Base-by-base conservation (phyloP, 1,140 invertebrate species). In the Drosophila grimshawi region DNA sequence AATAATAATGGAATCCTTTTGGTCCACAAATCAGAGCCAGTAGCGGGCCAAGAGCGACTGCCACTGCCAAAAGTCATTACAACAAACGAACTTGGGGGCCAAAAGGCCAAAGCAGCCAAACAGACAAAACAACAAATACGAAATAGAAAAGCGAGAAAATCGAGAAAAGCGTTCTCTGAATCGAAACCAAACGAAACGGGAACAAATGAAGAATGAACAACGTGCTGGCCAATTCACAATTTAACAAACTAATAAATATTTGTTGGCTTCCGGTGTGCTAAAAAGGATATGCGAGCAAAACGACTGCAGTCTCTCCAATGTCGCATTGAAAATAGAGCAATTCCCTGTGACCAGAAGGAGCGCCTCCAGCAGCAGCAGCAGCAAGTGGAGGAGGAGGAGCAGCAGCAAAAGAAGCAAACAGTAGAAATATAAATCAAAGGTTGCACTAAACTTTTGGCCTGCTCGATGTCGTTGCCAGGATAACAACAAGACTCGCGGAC, bases 221-320 rank as follows among this genome's bases (percentile, higher is more conserved):
- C 59, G 60, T 68, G 53, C 49, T 35, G 57, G 81, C 75, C 80
- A 90, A 90, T 91, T 91, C 88, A 91, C 88, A 88, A 91, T 91
- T 91, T 91, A 91, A 91, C 88, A 91, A 90, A 91, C 88, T 91
- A 91, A 91, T 91, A 91, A 91, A 91, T 91, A 91, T 91, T 88
- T 79, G 78, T 88, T 80, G 85, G 82, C 88, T 91, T 91, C 88
- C 88, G 70, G 72, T 74, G 76, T 76, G 74, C 35, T 70, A 55
- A 55, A 65, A 64, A 39, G 61, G 61, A 74, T 70, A 57, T 80
- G 72, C 46, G 63, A 53, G 52, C 62, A 49, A 48, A 59, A 46
- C 55, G 35, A 52, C 52, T 43, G 77, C 55, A 56, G 43, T 66
- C 63, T 33, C 56, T 64, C 48, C 19, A 19, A 75, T 66, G 48